Base-by-base conservation (phyloP, 92 coral and sea anemone species). In the Paragorgia papillata region DNA sequence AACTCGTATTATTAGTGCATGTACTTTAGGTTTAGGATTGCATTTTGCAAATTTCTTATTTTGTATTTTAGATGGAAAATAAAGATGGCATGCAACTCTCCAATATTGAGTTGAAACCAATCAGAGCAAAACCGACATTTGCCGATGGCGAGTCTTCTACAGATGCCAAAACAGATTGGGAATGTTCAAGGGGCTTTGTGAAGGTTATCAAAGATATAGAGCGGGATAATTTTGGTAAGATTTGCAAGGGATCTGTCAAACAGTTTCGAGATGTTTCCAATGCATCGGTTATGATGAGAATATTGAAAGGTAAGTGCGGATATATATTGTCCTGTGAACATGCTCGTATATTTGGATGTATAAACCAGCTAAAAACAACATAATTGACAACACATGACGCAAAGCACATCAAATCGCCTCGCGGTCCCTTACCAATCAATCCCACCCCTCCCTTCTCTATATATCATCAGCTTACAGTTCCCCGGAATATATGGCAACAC, bases 221-320 rank as follows among this genome's bases (percentile, higher is more conserved):
- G n/a, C 25, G 28, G 17, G 62, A 70, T 34, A 7, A 70, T 33
- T 70, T 70, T 70, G 77, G 77, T 20, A 51, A 29, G 31, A 70
- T 53, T 50, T 70, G 48, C 62, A 70, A 70, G 33, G 77, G 77
- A 17, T 70, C 77, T 2, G 46, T 51, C 9, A 70, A 37, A 21
- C 32, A 33, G 0, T 28, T 46, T 33, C 31, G 40, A 26, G 77
- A 34, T 70, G 41, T 43, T 18, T 22, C 29, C 48, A 53, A 32
- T 70, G 77, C 62, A 51, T 50, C 77, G 21, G 77, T 70, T 17
- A 50, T 70, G 63, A 24, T 70, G 56, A 70, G 62, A 32, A 53
- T 70, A 70, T n/a, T 70, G 40, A 70, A 70, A 70, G 62, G 77
- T 70, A 46, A 44, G 74, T n/a, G 37, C 5, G 19, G 14, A 39